Evolutionary conservation across 2,888 invertebrate species (phyloP), one percentile per base, ranked within the genome.

Genomic region (Dexiosoma caninum): DNA sequence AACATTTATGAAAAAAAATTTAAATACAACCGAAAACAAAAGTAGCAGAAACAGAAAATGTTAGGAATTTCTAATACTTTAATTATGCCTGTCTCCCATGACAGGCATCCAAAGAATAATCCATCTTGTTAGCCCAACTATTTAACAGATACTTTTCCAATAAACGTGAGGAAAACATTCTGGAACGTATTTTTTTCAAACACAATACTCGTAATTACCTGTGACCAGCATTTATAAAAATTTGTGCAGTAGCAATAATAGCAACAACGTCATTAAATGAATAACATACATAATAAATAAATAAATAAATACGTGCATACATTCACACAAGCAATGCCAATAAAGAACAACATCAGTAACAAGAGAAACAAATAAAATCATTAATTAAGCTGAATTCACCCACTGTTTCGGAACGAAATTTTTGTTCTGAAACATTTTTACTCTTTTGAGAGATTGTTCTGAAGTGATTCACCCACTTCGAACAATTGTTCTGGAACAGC

Each of bases 51-150:
- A 27, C 14, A 23, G 30, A 62, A 35, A 64, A 57, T n/a, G n/a
- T n/a, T n/a, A n/a, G n/a, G n/a, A n/a, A n/a, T n/a, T n/a, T n/a
- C n/a, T 46, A 55, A 16, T 69, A 74, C 66, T 75, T 75, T 80
- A 53, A 67, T 80, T 72, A 57, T 76, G 80, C 71, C 76, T 71
- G 80, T 76, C 76, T 71, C 55, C 60, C 37, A 66, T 66, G 69
- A 49, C 46, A 46, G 66, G 23, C 46, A 70, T 27, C 32, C 53
- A 59, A 46, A 46, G 64, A 71, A 66, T n/a, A n/a, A n/a, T n/a
- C n/a, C 59, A 66, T 71, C 46, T 67, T 79, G 23, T 59, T 37
- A 32, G 27, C 32, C 14, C 59, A 37, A n/a, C 46, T 40, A 60
- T 51, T 51, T 40, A 51, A 32, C n/a, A 59, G 40, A 60, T 42